Evolutionary conservation across 2,113 vertebrate genomes (phyloP).

Genomic region (Phaethon lepturus): DNA sequence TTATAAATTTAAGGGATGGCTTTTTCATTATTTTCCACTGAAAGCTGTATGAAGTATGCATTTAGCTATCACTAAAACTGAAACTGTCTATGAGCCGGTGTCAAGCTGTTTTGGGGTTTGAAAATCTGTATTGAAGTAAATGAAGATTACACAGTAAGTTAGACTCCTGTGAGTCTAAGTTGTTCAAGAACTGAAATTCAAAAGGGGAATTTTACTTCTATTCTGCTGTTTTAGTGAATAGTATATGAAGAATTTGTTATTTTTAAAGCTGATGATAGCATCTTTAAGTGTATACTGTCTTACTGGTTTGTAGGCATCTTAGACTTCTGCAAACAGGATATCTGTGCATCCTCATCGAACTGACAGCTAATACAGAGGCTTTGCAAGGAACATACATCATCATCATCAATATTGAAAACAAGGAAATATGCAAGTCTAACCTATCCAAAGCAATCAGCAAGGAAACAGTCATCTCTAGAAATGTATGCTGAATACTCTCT

Average conservation of each 20-base stretch:
- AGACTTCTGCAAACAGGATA: slow-evolving; percentile 70
- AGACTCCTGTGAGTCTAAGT: neutral
- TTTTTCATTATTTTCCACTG: neutral
- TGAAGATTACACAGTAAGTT: neutral
- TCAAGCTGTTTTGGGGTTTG: neutral
- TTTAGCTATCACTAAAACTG: neutral
- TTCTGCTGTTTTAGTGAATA: neutral
- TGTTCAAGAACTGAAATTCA: neutral
- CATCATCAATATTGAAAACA: neutral
- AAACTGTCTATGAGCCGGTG: neutral
- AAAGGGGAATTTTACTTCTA: neutral
- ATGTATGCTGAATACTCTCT: neutral
- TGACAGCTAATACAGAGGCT: neutral
- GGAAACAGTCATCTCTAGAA: neutral
- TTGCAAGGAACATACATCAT: neutral
- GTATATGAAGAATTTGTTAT: neutral
- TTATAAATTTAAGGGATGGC: neutral
- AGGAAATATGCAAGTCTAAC: neutral
- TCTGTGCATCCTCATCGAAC: slow-evolving; percentile 27
- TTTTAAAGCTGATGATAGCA: neutral
- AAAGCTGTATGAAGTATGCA: neutral
- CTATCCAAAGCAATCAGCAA: neutral
- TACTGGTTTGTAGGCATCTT: slow-evolving; percentile 64
- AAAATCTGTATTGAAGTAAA: neutral
- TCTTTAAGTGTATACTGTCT: neutral